Evolutionary conservation across 2,113 vertebrate genomes (phyloP).

Genomic region (Argyrosomus japonicus): DNA sequence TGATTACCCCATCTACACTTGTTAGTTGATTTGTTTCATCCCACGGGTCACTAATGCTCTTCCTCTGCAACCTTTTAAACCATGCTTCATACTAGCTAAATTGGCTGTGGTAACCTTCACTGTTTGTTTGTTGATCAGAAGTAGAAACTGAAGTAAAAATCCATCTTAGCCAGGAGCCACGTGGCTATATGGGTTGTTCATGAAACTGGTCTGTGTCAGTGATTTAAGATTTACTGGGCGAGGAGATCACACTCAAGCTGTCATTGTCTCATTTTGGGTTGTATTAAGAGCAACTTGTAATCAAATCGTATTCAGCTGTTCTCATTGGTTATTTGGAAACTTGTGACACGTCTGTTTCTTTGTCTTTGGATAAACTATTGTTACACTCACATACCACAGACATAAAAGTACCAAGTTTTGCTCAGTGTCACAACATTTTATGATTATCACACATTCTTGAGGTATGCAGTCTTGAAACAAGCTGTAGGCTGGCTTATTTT

Average conservation of each 20-base stretch:
- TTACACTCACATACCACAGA: background rate
- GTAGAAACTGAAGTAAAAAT: slow-evolving; percentile 34
- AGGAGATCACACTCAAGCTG: background rate
- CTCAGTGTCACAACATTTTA: too few species aligned
- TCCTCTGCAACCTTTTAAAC: background rate
- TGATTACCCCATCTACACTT: background rate
- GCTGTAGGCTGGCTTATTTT: background rate
- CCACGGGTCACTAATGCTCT: slow-evolving; percentile 19
- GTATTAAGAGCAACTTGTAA: background rate
- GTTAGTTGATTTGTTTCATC: slow-evolving; percentile 9
- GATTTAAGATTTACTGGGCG: background rate
- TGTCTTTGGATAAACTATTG: background rate
- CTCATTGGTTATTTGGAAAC: background rate
- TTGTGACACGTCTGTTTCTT: background rate
- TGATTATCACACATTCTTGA: background rate
- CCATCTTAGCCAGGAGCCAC: slow-evolving; percentile 16
- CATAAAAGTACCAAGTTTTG: background rate
- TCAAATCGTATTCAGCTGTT: background rate
- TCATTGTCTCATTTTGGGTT: background rate
- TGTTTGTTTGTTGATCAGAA: slow-evolving; percentile 1
- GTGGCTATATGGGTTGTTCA: background rate
- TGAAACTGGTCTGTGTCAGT: background rate
- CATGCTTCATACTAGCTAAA: background rate
- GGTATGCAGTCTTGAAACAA: too few species aligned
- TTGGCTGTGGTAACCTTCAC: slow-evolving; percentile 8